These are phyloP conservation scores for Zoanthus gigantus DNA, from an alignment of 92 coral and sea anemone species.

Conservation along the genomic window DNA sequence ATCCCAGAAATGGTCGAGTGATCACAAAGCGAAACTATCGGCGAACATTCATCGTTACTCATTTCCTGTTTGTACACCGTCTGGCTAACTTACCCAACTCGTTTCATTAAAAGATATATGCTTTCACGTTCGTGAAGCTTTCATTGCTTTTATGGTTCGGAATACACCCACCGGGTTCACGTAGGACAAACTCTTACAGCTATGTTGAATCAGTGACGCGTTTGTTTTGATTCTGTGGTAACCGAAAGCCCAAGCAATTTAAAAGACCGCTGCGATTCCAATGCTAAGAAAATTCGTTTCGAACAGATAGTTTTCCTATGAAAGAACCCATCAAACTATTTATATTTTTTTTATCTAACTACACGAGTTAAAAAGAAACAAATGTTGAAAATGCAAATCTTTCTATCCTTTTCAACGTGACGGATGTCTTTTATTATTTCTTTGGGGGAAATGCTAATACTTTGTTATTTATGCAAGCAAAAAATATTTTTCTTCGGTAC, in stretches of 20 bases:
- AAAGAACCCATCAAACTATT: too few species aligned
- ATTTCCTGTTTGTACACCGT: constrained; percentile 25
- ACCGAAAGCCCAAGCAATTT: not conserved
- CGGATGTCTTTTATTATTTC: not conserved
- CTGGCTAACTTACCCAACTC: not conserved
- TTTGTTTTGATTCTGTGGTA: constrained; percentile 8
- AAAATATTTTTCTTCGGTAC: constrained; percentile 46
- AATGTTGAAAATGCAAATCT: not conserved
- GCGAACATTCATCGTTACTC: not conserved
- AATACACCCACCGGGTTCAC: constrained; percentile 21
- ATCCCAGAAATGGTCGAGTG: constrained; percentile 9
- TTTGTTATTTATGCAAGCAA: constrained; percentile 41
- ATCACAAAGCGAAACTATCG: constrained; percentile 24
- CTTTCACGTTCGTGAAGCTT: constrained; percentile 29
- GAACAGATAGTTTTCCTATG: too few species aligned
- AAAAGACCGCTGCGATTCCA: not conserved
- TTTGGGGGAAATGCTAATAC: not conserved
- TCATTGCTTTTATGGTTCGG: constrained; percentile 10
- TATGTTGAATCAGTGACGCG: not conserved
- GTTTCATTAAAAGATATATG: not conserved
- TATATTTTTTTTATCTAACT: too few species aligned
- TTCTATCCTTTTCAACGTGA: not conserved
- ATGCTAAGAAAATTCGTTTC: not conserved
- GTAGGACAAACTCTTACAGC: not conserved
- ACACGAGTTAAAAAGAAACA: not conserved